phyloP scores from a whole-genome alignment of 2,113 vertebrate genomes.

The Erpornis zantholeuca region DNA sequence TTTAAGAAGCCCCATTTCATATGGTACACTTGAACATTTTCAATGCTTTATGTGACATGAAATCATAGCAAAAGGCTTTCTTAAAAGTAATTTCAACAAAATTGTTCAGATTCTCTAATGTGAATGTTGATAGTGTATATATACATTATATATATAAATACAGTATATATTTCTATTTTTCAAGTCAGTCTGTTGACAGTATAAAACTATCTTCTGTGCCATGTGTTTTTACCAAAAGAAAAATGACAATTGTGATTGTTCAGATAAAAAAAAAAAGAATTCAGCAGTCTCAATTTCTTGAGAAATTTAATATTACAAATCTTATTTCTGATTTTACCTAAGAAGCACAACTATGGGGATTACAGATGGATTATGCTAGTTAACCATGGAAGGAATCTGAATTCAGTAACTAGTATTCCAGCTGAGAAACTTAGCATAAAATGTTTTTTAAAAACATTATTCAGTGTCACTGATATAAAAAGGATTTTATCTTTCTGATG shows the following conservation, averaged over 20 bases:
- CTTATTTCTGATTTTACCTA: slow-evolving; percentile 80
- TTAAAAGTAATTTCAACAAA: slow-evolving; percentile 80
- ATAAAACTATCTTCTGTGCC: slow-evolving; percentile 79
- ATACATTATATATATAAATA: slow-evolving; percentile 67
- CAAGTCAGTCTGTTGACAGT: slow-evolving; percentile 80
- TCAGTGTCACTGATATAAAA: background rate
- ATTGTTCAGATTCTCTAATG: slow-evolving; percentile 74
- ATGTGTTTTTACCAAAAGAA: slow-evolving; percentile 77
- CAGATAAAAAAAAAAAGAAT: slow-evolving; percentile 67
- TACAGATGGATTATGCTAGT: background rate
- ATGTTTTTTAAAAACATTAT: background rate
- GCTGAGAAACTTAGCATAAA: background rate
- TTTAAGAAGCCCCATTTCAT: slow-evolving; percentile 12
- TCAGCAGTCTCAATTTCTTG: slow-evolving; percentile 75
- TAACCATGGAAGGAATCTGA: background rate
- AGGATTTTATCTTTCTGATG: slow-evolving; percentile 37
- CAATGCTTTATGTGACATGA: slow-evolving; percentile 2
- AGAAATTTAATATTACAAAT: slow-evolving; percentile 73
- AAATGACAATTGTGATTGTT: slow-evolving; percentile 76
- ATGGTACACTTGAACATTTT: background rate
- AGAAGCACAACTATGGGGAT: slow-evolving; percentile 84
- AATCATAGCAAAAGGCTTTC: slow-evolving; percentile 57
- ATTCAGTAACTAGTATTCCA: background rate
- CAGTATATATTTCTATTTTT: slow-evolving; percentile 90
- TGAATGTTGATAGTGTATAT: slow-evolving; percentile 83